Conservation (phyloP, 2,888 invertebrate species). For the Minunthozetes semirufus region DNA sequence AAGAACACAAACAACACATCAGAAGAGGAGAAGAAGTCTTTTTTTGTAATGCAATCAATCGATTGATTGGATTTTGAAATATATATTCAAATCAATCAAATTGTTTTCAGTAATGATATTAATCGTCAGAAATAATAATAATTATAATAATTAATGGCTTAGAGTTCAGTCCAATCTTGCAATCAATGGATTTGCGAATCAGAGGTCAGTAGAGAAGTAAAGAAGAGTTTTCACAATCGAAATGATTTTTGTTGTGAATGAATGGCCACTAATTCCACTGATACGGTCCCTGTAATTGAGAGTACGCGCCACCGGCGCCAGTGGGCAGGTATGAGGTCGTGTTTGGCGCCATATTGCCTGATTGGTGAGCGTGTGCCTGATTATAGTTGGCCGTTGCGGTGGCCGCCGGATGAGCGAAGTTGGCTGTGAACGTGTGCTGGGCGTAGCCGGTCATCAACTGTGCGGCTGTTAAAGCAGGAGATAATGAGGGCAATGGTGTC, state of each 20-base stretch:
- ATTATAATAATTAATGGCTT: background rate
- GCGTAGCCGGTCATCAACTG: conserved; percentile 41
- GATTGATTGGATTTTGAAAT: no score
- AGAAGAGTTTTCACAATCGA: background rate
- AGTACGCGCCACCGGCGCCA: conserved; percentile 41
- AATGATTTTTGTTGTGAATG: background rate
- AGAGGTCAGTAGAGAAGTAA: background rate
- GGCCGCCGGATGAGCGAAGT: conserved; percentile 41
- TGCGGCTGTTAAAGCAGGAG: conserved; percentile 26
- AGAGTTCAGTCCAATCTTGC: conserved; percentile 14
- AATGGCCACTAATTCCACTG: conserved; percentile 40
- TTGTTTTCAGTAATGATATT: no score
- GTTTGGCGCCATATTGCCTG: conserved; percentile 36
- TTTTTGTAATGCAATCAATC: no score
- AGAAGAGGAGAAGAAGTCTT: no score
- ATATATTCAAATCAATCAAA: no score
- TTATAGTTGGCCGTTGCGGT: conserved; percentile 40
- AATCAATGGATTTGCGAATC: background rate
- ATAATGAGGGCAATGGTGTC: conserved; percentile 35
- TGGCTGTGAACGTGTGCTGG: conserved; percentile 41
- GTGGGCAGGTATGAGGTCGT: conserved; percentile 41
- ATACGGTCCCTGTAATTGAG: conserved; percentile 42
- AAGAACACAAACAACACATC: no score
- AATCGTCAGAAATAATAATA: background rate
- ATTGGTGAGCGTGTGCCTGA: conserved; percentile 39